Evolutionary conservation across 2,797 vertebrate species (phyloP).

Genomic region (Apodemus agrarius): DNA sequence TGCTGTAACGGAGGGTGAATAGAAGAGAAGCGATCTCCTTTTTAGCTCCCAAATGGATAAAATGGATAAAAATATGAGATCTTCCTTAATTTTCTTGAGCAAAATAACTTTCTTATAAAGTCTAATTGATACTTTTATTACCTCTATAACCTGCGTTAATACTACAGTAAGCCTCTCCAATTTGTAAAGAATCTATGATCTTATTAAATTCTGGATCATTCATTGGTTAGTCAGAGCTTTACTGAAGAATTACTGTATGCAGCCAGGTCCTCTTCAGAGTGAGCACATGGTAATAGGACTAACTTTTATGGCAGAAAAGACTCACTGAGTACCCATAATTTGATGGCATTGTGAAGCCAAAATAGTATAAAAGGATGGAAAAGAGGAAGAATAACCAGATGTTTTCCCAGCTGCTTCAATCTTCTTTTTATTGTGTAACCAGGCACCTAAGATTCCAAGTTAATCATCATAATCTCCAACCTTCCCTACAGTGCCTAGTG

Average conservation of each 20-base stretch:
- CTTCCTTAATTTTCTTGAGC: not conserved
- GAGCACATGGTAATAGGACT: not conserved
- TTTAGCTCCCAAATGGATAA: constrained; percentile 28
- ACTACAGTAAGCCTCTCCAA: not conserved
- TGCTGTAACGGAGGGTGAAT: not conserved
- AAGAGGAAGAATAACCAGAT: not conserved
- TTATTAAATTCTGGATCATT: not conserved
- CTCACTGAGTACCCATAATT: not conserved
- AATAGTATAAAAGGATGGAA: not conserved
- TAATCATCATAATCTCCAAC: not conserved
- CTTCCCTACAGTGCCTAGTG: not conserved
- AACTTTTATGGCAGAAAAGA: not conserved
- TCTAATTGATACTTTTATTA: constrained; percentile 20
- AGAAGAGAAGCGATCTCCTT: not conserved
- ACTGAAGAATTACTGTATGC: not conserved
- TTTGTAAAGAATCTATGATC: constrained; percentile 5
- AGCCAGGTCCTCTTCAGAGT: not conserved
- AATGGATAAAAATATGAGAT: constrained; percentile 19
- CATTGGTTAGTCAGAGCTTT: not conserved
- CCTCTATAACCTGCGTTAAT: not conserved
- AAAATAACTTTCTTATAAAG: not conserved
- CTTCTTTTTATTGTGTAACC: not conserved
- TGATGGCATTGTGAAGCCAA: not conserved
- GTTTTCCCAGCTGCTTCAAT: not conserved
- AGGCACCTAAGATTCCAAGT: not conserved